Conservation (phyloP, 2,797 vertebrate species). For the Acanthurus lineatus region DNA sequence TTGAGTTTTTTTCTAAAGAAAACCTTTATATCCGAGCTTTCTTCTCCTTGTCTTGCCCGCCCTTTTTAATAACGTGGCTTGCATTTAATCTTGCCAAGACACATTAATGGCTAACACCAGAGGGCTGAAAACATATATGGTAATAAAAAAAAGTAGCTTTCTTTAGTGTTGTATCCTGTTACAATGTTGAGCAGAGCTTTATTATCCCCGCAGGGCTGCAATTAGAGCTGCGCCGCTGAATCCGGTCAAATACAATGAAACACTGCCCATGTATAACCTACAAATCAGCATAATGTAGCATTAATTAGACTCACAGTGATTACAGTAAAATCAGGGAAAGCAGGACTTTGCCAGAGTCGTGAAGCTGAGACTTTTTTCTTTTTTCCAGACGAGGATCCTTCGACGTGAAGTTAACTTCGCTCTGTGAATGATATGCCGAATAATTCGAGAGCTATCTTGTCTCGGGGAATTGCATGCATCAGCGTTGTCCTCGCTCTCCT, state of each 20-base stretch:
- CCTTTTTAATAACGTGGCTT: neutral
- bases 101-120: constrained; percentile 37
- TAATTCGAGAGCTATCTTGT: constrained; percentile 35
- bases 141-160: constrained; percentile 48
- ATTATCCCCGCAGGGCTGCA: constrained; percentile 69
- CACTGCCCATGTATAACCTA: constrained; percentile 58
- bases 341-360: constrained; percentile 11
- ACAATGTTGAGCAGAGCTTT: constrained; percentile 47
- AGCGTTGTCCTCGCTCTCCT: constrained; percentile 53
- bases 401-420: neutral
- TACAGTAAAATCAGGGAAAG: constrained; percentile 39
- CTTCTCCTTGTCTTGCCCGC: neutral
- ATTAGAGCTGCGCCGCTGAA: constrained; percentile 69
- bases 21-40: neutral
- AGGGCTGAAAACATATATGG: constrained; percentile 50
- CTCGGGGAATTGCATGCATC: constrained; percentile 39
- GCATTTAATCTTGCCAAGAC: constrained; percentile 39
- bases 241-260: constrained; percentile 69
- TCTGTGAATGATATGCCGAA: constrained; percentile 38
- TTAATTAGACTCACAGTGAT: constrained; percentile 70
- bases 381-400: neutral
- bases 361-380: constrained; percentile 27
- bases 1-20: neutral
- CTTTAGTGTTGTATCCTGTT: constrained; percentile 51
- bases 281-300: constrained; percentile 72